Base-by-base conservation (phyloP, 2,797 vertebrate species). In the Neostethus bicornis region DNA sequence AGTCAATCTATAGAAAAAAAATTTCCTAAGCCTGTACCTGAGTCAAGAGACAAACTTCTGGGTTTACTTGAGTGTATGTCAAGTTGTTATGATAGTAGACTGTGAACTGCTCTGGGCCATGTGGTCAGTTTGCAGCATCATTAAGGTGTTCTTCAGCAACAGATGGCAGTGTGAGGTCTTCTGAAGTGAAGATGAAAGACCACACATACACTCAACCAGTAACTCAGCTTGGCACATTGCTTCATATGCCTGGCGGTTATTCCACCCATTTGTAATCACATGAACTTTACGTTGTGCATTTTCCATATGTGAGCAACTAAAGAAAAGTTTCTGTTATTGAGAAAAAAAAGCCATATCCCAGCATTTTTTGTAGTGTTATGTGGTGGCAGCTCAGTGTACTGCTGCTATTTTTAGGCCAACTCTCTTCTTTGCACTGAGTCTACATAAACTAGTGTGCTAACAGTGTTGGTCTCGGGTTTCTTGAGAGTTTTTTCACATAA, bases 151-250 rank as follows among this genome's bases (percentile, higher is more conserved):
- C 23, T n/a, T 20, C 31, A 16, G 47, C 31, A 10, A n/a, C 21
- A 20, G 21, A 0, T 10, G 3, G 29, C 0, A 39, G 7, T 5
- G 32, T 24, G 7, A 20, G 13, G 20, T 34, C 16, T 4, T 17
- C 17, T 2, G 4, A 39, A 11, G 1, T 39, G 8, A 17, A 39
- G 1, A 19, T 39, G 4, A 5, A 2, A 2, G 9, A 0, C 23
- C 14, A 1, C 20, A 49, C n/a, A 5, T 24, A 3, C 34, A 35
- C 34, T 6, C 14, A 11, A 4, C 20, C 46, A 21, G 17, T 0
- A 47, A 20, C 14, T 3, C 21, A 50, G 14, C 47, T 50, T n/a
- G 14, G 35, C 35, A 4, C 20, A 23, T 21, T 24, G 31, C 17
- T 26, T 13, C 26, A 13, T 25, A 20, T 47, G 10, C 11, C 44